A percentile compares a stretch with the other conserved stretches of the same genome.
phyloP scores from a whole-genome alignment of 2,797 vertebrate genomes.

The Hozukius guyotensis region DNA sequence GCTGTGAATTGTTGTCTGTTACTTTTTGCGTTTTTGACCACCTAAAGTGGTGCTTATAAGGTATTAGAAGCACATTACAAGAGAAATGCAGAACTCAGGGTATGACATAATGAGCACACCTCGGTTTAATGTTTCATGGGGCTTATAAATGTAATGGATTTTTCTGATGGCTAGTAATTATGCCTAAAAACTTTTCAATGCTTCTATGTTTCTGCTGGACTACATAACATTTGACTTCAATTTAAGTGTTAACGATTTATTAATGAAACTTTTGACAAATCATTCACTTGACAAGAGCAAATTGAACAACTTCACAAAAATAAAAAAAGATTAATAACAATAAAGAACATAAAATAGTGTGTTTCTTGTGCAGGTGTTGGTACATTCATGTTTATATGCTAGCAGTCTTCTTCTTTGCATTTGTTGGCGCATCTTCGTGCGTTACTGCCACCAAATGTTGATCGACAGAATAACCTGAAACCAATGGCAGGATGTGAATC shows the following conservation, averaged over 20 bases:
- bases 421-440: not conserved
- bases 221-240: not conserved
- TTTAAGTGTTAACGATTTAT: not conserved
- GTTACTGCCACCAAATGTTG: not conserved
- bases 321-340: not conserved
- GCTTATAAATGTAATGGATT: not conserved
- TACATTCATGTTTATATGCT: not conserved
- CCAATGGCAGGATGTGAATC: not conserved
- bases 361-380: no score
- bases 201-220: not conserved
- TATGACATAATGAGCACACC: not conserved
- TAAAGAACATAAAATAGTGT: not conserved
- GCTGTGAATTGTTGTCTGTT: constrained; percentile 29
- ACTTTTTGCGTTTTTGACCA: not conserved
- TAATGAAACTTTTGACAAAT: not conserved
- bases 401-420: not conserved
- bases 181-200: not conserved
- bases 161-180: not conserved
- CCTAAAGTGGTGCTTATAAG: not conserved
- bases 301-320: not conserved
- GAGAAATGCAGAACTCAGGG: not conserved
- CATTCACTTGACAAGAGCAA: not conserved
- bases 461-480: not conserved
- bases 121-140: not conserved
- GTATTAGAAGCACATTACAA: constrained; percentile 1